Evolutionary conservation across 2,888 invertebrate genomes (phyloP), one percentile per base, ranked within the genome.

Genomic region (Parnassius orleans): DNA sequence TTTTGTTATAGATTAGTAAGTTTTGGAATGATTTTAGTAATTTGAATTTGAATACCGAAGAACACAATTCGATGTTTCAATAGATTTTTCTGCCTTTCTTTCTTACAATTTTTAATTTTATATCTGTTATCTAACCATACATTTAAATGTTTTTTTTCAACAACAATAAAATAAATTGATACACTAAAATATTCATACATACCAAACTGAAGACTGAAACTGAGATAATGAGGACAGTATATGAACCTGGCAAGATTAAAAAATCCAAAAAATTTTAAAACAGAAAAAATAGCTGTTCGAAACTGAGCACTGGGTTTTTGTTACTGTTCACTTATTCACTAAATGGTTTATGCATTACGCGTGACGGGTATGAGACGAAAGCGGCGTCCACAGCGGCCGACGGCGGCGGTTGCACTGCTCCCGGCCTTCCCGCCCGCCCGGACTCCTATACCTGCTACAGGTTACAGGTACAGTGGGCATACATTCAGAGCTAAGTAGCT

Each of bases 401-500:
- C 47, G 63, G 52, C 63, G 53, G 73, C 82, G 84, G 72, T 76
- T 84, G 86, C 84, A 90, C 90, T 90, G 86, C 65, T 75, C 78
- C 78, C 75, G 72, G 76, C 78, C 78, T 78, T 78, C 78, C 82
- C 75, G 72, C 77, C 80, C 78, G 68, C 72, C 72, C 68, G 67
- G 66, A 66, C 71, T 70, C 69, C 75, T 79, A 57, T 68, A 87
- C 90, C 89, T 89, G 90, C 79, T 83, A 85, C 86, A 86, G 86
- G 56, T 82, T 84, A 87, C 90, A 89, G 90, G 89, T 90, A 84
- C 75, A 69, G 74, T 73, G 72, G 72, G 72, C 73, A 76, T 75
- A 80, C 79, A 83, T 84, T 82, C 83, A 81, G 79, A 80, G 76
- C 79, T 84, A 83, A 88, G 87, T 88, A 90, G 84, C 86, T 80